These are phyloP conservation scores for Microplitis demolitor DNA, from an alignment of 1,140 invertebrate genomes.

Conservation along the genomic window DNA sequence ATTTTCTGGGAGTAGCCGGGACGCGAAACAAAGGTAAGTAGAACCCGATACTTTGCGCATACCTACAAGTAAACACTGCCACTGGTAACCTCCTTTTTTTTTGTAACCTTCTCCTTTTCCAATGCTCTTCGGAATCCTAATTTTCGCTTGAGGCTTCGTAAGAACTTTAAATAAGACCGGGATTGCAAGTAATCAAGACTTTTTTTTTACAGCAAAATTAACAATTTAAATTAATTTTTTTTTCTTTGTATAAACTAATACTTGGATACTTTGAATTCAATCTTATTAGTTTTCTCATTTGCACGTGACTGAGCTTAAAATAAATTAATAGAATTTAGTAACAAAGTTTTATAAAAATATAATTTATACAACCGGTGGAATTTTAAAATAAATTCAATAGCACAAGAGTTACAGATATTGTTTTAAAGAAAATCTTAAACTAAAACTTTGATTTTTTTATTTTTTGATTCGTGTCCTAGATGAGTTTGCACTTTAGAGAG, in stretches of 20 bases:
- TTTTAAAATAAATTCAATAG: no score
- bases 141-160: background rate
- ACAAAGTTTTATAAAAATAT: background rate
- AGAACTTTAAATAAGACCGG: no score
- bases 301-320: no score
- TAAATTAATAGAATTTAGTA: no score
- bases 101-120: background rate
- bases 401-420: no score
- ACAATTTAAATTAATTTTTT: background rate
- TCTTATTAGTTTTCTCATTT: no score
- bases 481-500: conserved; percentile 16
- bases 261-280: no score
- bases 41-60: conserved; percentile 25
- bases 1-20: background rate
- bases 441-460: background rate
- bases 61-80: conserved; percentile 1
- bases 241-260: background rate
- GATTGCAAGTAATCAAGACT: background rate
- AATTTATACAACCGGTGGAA: background rate
- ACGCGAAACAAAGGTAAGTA: conserved; percentile 32
- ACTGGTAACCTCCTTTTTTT: background rate
- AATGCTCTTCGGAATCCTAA: background rate
- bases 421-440: no score
- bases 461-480: background rate
- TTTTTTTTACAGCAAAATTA: background rate